Evolutionary conservation across 2,113 vertebrate species (phyloP).

Genomic region (Corythaeola cristata): DNA sequence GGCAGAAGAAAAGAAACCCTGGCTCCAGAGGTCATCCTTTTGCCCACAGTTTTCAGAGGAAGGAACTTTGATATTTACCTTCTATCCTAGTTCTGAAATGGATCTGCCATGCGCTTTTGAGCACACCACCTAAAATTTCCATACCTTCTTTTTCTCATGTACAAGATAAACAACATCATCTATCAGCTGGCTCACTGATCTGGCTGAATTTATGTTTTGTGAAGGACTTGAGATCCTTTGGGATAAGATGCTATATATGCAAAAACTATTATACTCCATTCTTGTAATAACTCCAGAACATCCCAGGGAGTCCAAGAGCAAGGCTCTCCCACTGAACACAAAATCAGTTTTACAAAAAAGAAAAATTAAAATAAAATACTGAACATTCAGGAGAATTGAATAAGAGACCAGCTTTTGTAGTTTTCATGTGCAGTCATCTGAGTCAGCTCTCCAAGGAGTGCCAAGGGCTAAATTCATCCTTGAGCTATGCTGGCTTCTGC

Average conservation of each 20-base stretch:
- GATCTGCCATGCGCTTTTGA: neutral
- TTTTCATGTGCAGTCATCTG: conserved; percentile 63
- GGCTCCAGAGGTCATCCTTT: neutral
- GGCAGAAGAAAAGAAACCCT: neutral
- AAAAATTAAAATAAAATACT: neutral
- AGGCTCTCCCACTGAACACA: neutral
- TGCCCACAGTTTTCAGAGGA: neutral
- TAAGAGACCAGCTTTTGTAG: conserved; percentile 46
- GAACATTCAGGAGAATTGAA: conserved; percentile 22
- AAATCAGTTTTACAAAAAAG: neutral
- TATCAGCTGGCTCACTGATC: neutral
- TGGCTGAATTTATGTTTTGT: neutral
- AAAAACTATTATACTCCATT: neutral
- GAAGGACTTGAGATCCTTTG: neutral
- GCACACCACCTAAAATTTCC: neutral
- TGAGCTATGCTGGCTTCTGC: conserved; percentile 59
- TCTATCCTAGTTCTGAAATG: neutral
- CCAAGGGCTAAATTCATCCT: conserved; percentile 68
- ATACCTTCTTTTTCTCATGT: neutral
- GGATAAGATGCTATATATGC: neutral
- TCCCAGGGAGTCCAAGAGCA: neutral
- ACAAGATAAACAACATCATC: neutral
- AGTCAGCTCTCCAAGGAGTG: conserved; percentile 62
- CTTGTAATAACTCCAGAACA: neutral
- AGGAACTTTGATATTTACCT: neutral